Base-by-base conservation (phyloP, 2,113 vertebrate genomes). In the Philantomba maxwellii region DNA sequence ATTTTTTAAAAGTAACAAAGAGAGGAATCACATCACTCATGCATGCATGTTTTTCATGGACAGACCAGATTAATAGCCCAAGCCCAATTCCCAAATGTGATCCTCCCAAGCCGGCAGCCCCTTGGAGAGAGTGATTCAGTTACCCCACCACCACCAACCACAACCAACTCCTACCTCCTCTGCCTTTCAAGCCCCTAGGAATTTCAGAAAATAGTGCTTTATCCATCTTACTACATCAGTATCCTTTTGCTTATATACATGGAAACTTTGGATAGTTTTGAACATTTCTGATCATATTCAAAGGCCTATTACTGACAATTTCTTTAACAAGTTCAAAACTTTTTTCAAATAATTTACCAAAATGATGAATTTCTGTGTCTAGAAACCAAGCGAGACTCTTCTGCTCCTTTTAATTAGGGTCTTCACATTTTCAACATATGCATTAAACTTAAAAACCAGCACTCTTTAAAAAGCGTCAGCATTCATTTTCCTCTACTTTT, bases 221-320 rank as follows among this genome's bases (percentile, higher is more conserved):
- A 7, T 62, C 89, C 49, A 84, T 21, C 19, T 84, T 33, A 83
- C 9, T 45, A n/a, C 10, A 53, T 64, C 66, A 91, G 15, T 14
- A 82, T 12, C 6, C 11, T 19, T 93, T 75, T 78, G 45, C 47
- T 92, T 83, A 89, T 11, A 84, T 4, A 55, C 25, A n/a, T 17
- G 19, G 62, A 89, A 17, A 3, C 30, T 91, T 26, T 33, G 39
- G 45, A 49, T 12, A 85, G 25, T 49, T 96, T 28, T 82, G 30
- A 89, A 45, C 36, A 87, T 66, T 93, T 95, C 53, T 77, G n/a
- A 58, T 86, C 64, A 73, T 64, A 97, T 45, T 93, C 64, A 92
- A 70, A 77, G 64, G 78, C 5, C 73, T 95, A 19, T 53, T 51
- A 30, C 21, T 57, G 55, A 86, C 16, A 70, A 17, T 62, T 78